phyloP scores from a whole-genome alignment of 1,140 invertebrate genomes.

The Choristoneura fumiferana region DNA sequence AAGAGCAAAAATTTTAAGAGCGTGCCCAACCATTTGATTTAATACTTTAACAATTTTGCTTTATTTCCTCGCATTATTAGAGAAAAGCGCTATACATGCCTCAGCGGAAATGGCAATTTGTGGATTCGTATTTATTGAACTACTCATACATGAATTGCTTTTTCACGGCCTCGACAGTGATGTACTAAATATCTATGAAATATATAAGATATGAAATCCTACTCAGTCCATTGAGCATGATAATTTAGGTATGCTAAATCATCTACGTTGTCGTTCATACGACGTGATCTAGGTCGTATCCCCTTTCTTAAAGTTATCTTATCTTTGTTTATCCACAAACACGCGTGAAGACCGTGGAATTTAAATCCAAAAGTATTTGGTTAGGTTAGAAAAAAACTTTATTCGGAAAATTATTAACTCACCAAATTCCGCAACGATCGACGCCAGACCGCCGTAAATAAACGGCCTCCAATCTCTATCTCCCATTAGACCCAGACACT shows the following conservation, averaged over 20 bases:
- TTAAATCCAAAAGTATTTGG: constrained; percentile 20
- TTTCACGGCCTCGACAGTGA: too few species aligned
- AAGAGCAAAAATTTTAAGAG: too few species aligned
- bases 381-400: constrained; percentile 21
- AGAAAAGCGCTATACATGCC: too few species aligned
- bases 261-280: background rate
- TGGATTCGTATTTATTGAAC: too few species aligned
- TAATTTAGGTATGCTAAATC: background rate
- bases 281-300: background rate
- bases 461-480: constrained; percentile 91
- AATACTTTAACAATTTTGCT: too few species aligned
- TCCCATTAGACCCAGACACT: constrained; percentile 61
- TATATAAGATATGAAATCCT: too few species aligned
- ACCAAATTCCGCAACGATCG: constrained; percentile 96
- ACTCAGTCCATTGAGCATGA: too few species aligned
- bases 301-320: background rate
- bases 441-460: constrained; percentile 94
- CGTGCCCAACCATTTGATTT: too few species aligned
- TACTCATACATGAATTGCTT: too few species aligned
- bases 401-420: constrained; percentile 53
- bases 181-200: too few species aligned
- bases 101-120: too few species aligned
- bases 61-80: too few species aligned
- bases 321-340: constrained; percentile 6
- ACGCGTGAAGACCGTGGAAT: constrained; percentile 4